Evolutionary conservation across 2,797 vertebrate species (phyloP).

Genomic region (Scolopax rusticola): DNA sequence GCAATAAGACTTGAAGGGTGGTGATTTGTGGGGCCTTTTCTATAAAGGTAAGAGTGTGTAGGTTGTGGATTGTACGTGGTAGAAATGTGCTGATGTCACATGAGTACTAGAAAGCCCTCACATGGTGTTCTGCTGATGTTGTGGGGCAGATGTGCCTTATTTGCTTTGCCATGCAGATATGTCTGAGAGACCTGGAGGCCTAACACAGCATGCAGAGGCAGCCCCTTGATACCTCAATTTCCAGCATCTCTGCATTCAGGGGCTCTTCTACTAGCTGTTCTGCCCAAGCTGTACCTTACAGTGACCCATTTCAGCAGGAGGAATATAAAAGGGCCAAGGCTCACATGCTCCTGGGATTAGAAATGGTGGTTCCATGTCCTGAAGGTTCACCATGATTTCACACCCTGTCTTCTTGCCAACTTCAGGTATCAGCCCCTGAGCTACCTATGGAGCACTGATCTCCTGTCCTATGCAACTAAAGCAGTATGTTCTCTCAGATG

Average conservation of each 20-base stretch:
- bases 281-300: background rate
- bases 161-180: background rate
- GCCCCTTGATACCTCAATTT: background rate
- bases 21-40: background rate
- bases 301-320: background rate
- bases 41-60: background rate
- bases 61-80: background rate
- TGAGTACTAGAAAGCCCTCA: background rate
- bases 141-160: background rate
- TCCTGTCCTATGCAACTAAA: background rate
- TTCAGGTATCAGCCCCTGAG: background rate
- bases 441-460: background rate
- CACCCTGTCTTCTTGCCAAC: background rate
- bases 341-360: background rate
- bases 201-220: background rate
- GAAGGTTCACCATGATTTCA: background rate
- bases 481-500: background rate
- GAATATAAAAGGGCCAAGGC: background rate
- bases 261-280: background rate
- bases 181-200: background rate
- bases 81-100: background rate
- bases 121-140: background rate
- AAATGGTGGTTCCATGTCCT: background rate
- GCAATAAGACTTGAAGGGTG: background rate
- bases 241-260: background rate